A percentile compares a stretch with the other conserved stretches of the same genome.
These are phyloP conservation scores for Myrmecophaga tridactyla DNA, from an alignment of 2,113 vertebrate genomes.

Conservation along the genomic window DNA sequence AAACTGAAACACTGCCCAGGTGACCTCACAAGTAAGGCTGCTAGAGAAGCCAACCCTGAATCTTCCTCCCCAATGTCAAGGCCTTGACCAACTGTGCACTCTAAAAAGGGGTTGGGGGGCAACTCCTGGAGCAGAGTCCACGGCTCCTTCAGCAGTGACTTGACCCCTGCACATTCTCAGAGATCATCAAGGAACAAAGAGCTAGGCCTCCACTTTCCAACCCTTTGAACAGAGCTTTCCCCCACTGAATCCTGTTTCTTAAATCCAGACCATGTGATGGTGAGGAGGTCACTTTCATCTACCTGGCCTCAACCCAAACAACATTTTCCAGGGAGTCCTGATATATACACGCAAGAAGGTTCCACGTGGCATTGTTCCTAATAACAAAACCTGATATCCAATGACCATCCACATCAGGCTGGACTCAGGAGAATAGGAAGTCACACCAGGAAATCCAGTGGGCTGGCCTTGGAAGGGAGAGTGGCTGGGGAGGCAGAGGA, in stretches of 20 bases:
- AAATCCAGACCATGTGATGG: background rate
- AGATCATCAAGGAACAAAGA: background rate
- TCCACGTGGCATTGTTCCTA: background rate
- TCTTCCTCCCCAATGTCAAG: fast-evolving
- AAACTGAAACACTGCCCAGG: no score
- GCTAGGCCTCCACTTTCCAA: background rate
- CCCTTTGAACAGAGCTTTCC: background rate
- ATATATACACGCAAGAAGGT: background rate
- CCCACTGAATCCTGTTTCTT: background rate
- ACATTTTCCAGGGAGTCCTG: background rate
- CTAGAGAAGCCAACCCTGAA: background rate
- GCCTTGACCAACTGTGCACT: background rate
- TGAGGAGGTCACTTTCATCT: background rate
- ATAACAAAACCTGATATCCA: background rate
- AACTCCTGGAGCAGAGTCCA: no score
- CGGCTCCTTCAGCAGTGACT: fast-evolving
- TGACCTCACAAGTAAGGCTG: background rate
- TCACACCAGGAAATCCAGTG: no score
- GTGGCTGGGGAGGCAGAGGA: fast-evolving
- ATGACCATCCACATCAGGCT: no score
- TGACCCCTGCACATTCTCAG: no score
- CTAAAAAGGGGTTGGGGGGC: no score
- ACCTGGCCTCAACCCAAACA: background rate
- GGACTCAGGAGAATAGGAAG: background rate
- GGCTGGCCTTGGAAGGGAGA: no score